Evolutionary conservation across 2,113 vertebrate species (phyloP).

Genomic region (Silurus asotus): DNA sequence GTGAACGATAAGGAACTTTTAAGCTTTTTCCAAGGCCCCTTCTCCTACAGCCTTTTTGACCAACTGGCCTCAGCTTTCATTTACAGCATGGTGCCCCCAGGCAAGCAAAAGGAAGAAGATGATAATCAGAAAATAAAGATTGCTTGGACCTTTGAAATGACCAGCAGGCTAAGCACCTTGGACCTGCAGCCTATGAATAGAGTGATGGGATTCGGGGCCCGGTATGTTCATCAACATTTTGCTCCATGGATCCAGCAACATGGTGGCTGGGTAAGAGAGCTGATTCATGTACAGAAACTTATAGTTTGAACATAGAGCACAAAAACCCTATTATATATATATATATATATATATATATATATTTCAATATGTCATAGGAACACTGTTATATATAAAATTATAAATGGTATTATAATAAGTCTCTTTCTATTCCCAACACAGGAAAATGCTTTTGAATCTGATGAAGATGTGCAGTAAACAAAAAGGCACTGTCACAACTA

Average conservation of each 20-base stretch:
- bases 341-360: background rate
- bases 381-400: background rate
- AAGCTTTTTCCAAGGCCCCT: conserved; percentile 10
- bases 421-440: conserved; percentile 30
- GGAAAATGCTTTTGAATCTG: conserved; percentile 45
- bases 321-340: background rate
- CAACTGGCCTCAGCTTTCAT: conserved; percentile 40
- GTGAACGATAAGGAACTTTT: conserved; percentile 26
- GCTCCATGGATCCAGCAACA: conserved; percentile 54
- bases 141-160: conserved; percentile 57
- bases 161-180: conserved; percentile 45
- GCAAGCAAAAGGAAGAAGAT: background rate
- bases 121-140: conserved; percentile 45
- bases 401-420: background rate
- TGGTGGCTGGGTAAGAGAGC: conserved; percentile 58
- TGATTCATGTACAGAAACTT: background rate
- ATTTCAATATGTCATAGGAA: background rate
- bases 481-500: background rate
- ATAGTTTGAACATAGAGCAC: background rate
- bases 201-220: conserved; percentile 52
- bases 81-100: background rate
- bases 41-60: conserved; percentile 51
- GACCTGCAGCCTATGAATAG: conserved; percentile 54
- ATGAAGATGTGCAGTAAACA: conserved; percentile 33
- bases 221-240: conserved; percentile 54